Base-by-base conservation (phyloP, 1,140 invertebrate genomes). In the Brachionus paranguensis region DNA sequence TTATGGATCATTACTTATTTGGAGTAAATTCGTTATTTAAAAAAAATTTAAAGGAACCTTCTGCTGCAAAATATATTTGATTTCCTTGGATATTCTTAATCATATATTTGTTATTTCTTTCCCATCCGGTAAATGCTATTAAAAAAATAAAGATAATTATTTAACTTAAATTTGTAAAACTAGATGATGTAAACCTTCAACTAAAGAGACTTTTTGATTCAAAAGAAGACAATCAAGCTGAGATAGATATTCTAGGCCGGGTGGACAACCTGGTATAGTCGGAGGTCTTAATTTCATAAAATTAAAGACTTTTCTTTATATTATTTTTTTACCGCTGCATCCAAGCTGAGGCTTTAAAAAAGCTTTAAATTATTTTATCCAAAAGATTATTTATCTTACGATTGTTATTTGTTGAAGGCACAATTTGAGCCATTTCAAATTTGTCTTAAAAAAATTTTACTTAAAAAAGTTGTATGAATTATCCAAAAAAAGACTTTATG, bases 241-340 rank as follows among this genome's bases (percentile, higher is more conserved):
- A 88, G 93, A 94, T 90, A 97, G 93, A 92, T 95, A 97, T 91
- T 96, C 95, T 91, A 97, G 93, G 85, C 95, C 95, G 87, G 92
- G 94, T 78, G 94, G 95, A 91, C 93, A 96, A 88, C 93, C 94
- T 88, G 91, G 92, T 50, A 88, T 86, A 86, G 91, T 92, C 90
- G 91, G 91, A 84, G 92, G 93, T 88, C 92, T 91, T 2, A 47
- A 47, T n/a, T 12, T 47, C 0, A 3, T 5, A 47, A 12, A 12
- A 12, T 47, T 12, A 47, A 1, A 14, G 2, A 14, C 2, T 11
- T 11, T 12, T 14, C 45, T 47, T 47, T 47, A 14, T 5, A 47
- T 11, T 2, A 3, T 14, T 47, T n/a, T 47, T 47, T 47, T 47
- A 47, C 45, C 45, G 45, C 45, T 47, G 45, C 45, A 47, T 47